Base-by-base conservation (phyloP, 2,113 vertebrate genomes). In the Sylvietta virens region DNA sequence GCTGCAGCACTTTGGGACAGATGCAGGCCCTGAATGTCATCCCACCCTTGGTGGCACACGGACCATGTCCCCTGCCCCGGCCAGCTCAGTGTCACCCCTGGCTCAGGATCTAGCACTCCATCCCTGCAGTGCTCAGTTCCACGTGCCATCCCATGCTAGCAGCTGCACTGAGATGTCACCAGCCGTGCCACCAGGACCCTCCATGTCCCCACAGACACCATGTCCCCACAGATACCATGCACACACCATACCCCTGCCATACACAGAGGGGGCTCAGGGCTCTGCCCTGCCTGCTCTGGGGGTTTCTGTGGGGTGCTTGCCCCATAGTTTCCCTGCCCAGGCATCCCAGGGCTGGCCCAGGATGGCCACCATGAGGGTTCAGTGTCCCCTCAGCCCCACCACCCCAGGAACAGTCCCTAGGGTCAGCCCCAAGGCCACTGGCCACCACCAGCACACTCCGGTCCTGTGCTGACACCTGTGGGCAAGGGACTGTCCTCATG, bases 11-110 rank as follows among this genome's bases (percentile, higher is more conserved):
- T 40, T 10, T 67, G 65, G 58, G 82, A 70, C 15, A 23, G 30
- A 24, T 45, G 65, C 45, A 71, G 69, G 6, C 47, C 28, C 28
- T 0, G 0, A n/a, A 42, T 13, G 16, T 16, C 48, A 69, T 16
- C 48, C 19, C 12, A 26, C 24, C 40, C 15, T 5, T 0, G 2
- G 4, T 20, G 58, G 7, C 58, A 76, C 51, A 57, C 0, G 0
- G 14, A 7, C 42, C 3, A 0, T 18, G 48, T 37, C 39, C 60
- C 42, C 73, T 27, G 23, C 10, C 57, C 64, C 7, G 1, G 56
- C 31, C 57, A 45, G 37, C 37, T 22, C 40, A 10, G 24, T 27
- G 51, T 48, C 70, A 60, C 39, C 17, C 42, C 19, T 15, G 39
- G 30, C 35, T 84, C n/a, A 50, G 58, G 69, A 16, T 33, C 18